Evolutionary conservation across 2,888 invertebrate genomes (phyloP), one percentile per base, ranked within the genome.

Genomic region (Venusia cambrica): DNA sequence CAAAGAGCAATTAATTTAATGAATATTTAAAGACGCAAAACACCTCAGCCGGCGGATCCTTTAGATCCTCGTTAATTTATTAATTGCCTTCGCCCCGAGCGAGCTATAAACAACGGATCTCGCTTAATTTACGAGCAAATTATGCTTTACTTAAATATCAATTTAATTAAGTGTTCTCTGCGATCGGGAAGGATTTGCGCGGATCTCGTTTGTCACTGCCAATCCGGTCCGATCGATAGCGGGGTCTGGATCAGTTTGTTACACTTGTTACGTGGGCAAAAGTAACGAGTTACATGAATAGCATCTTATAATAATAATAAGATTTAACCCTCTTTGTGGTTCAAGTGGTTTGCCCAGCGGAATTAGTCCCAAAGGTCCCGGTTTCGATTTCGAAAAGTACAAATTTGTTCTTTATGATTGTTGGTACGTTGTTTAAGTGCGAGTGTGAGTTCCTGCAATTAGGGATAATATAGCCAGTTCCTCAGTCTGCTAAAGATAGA

Each of bases 141-240:
- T 85, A 84, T 85, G 77, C 84, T 83, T 81, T 79, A 80, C 83
- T 85, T 85, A 84, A 85, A 87, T 87, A 85, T 85, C 85, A 87
- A 87, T 87, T 87, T 87, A 85, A 84, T 85, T 87, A 84, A 85
- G 80, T 79, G 74, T 77, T 80, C 68, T 69, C 63, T 38, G 68
- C 50, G 70, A 72, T 81, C 73, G 66, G 62, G 34, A 53, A 35
- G 77, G 80, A 75, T 79, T 80, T 76, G 64, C 59, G 49, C 34
- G 47, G 11, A 27, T 63, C 62, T 77, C 80, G 69, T 78, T 78
- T 75, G 72, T 80, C 77, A 72, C 69, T 75, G 76, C 63, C 78
- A 65, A 73, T 76, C 70, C 22, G 26, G 62, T 36, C 8, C 12
- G 39, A 44, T 45, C 33, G 34, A 44, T 34, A 17, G 17, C 8